Conservation (phyloP, 1,140 invertebrate species). For the Leptinotarsa texana region DNA sequence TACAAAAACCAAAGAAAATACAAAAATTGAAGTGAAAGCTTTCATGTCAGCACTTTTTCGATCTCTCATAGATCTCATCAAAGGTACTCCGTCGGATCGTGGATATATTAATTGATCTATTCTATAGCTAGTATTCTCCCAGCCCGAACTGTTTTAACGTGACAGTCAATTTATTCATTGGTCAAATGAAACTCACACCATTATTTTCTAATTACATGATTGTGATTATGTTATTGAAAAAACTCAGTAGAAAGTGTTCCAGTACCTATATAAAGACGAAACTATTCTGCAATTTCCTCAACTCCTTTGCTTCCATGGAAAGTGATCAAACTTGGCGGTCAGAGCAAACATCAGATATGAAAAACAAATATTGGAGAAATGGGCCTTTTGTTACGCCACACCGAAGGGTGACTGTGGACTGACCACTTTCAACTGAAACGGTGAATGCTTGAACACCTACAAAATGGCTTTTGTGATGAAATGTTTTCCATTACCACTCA, state of each 20-base stretch:
- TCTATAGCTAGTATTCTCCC: no score
- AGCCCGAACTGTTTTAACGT: neutral
- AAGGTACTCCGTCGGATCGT: no score
- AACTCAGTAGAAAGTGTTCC: neutral
- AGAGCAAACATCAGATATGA: constrained; percentile 24
- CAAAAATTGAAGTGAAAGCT: neutral
- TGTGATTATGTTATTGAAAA: neutral
- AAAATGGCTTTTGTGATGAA: neutral
- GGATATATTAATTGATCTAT: no score
- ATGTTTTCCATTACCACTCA: neutral
- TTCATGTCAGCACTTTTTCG: neutral
- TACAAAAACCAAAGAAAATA: no score
- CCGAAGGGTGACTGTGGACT: constrained; percentile 15
- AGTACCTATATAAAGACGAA: neutral
- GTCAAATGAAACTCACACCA: neutral
- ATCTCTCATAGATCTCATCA: neutral
- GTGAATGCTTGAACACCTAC: constrained; percentile 9
- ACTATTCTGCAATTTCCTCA: neutral
- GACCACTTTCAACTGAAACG: constrained; percentile 20
- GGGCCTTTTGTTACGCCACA: constrained; percentile 22
- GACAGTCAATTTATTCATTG: neutral
- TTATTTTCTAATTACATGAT: neutral
- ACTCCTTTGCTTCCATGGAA: neutral
- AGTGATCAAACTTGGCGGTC: constrained; percentile 14
- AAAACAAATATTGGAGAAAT: constrained; percentile 21